Evolutionary conservation across 2,888 invertebrate species (phyloP), one percentile per base, ranked within the genome.

Genomic region (Anagyrus pseudococci): DNA sequence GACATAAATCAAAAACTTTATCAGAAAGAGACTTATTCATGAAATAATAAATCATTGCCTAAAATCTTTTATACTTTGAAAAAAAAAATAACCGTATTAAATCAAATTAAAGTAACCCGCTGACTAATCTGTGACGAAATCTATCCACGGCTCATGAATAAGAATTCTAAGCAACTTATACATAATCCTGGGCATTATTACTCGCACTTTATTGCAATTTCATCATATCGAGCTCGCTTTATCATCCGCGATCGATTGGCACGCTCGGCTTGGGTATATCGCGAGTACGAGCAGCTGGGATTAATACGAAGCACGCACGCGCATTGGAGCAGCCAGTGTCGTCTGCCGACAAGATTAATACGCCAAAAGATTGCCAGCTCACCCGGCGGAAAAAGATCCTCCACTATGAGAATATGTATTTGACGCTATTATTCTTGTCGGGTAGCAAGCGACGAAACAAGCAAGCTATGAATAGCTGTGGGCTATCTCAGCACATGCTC

Each of bases 341-440:
- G 29, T 40, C 8, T 23, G 13, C 25, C 43, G 46, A 41, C 40
- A 68, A 72, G 71, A 72, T 71, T 71, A 70, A 72, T 72, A 68
- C 68, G 67, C 59, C 50, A 64, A 71, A 72, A 73, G 72, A 70
- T 73, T 64, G 66, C 58, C 64, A 55, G 66, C 52, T 54, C 67
- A 59, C 66, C 64, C 62, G 62, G 53, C 46, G 64, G 57, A 71
- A 71, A 71, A 65, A 70, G 66, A 59, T 33, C 68, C 70, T 65
- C 66, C 57, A 64, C 64, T n/a, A n/a, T n/a, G n/a, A n/a, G n/a
- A n/a, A n/a, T n/a, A 64, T 68, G 59, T 74, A 76, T 75, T 73
- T 73, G 70, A 69, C 70, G 66, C 73, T 73, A 77, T 78, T 75
- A 77, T 74, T 77, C 75, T 73, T 64, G 61, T 25, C 58, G 17